phyloP scores from a whole-genome alignment of 1,140 invertebrate genomes.

The Calliopsis andreniformis region DNA sequence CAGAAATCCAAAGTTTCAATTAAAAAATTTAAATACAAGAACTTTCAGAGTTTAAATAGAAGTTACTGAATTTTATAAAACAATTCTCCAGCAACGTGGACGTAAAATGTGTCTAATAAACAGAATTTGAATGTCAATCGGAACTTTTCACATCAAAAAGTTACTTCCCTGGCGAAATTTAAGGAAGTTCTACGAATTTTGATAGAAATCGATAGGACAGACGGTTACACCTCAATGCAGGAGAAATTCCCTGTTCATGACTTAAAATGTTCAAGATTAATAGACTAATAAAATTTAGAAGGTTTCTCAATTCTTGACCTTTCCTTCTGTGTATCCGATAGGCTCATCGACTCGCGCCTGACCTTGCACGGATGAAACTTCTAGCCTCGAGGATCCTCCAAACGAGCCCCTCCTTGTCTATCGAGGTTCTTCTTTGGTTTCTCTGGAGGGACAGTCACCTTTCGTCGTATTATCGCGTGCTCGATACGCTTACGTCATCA shows the following conservation, averaged over 20 bases:
- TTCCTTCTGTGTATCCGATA: background rate
- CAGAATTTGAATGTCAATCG: too few species aligned
- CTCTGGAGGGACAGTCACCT: background rate
- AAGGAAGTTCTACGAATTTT: too few species aligned
- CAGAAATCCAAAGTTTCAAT: too few species aligned
- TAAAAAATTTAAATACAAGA: too few species aligned
- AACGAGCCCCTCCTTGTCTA: background rate
- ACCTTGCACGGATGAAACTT: slow-evolving; percentile 9
- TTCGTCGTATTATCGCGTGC: background rate
- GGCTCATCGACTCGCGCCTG: slow-evolving; percentile 9
- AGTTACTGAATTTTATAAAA: too few species aligned
- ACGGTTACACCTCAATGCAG: too few species aligned
- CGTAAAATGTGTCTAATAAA: too few species aligned
- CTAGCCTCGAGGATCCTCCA: slow-evolving; percentile 10
- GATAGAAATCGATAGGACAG: too few species aligned
- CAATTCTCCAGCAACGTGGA: too few species aligned
- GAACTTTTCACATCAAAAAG: too few species aligned
- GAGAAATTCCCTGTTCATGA: slow-evolving; percentile 8
- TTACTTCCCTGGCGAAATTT: too few species aligned
- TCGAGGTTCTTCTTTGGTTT: background rate
- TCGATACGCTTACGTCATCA: slow-evolving; percentile 5
- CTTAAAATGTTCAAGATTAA: background rate
- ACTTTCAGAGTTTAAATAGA: too few species aligned
- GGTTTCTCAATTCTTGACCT: slow-evolving; percentile 27
- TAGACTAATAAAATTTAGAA: background rate